Conservation (phyloP, 2,113 vertebrate species). For the Macquaria australasica region DNA sequence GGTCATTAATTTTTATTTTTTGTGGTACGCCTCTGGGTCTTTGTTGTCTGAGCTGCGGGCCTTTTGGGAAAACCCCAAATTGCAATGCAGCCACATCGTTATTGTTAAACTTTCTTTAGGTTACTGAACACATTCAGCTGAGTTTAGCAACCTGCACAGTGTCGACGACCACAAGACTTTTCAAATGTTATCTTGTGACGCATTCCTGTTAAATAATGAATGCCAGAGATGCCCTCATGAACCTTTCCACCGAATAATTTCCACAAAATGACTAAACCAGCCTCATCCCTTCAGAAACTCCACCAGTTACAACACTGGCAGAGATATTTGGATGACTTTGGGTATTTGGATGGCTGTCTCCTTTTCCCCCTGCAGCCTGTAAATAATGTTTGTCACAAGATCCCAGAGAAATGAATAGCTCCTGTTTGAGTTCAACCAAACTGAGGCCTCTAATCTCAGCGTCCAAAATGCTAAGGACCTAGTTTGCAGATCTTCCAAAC, state of each 20-base stretch:
- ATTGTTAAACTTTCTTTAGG: neutral
- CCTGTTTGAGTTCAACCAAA: slow-evolving; percentile 22
- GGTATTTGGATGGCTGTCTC: slow-evolving; percentile 47
- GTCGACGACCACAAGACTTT: rapidly evolving
- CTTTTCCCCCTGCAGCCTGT: slow-evolving; percentile 38
- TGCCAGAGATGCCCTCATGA: neutral
- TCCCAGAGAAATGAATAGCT: slow-evolving; percentile 49
- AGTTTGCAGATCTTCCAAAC: neutral
- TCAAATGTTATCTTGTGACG: rapidly evolving
- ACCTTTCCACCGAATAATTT: slow-evolving; percentile 9
- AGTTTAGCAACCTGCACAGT: neutral
- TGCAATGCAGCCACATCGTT: neutral
- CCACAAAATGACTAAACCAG: slow-evolving; percentile 8
- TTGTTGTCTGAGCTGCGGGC: slow-evolving; percentile 22
- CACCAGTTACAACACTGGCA: slow-evolving; percentile 25
- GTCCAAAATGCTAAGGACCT: neutral
- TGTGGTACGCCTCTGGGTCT: neutral
- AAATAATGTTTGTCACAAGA: slow-evolving; percentile 52
- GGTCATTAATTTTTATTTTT: neutral
- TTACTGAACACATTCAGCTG: neutral
- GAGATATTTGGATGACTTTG: slow-evolving; percentile 46
- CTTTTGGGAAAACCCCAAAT: slow-evolving; percentile 38
- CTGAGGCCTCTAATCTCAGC: slow-evolving; percentile 31
- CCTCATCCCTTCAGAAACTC: slow-evolving; percentile 14
- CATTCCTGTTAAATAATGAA: slow-evolving; percentile 1